Base-by-base conservation (phyloP, 2,888 invertebrate species). In the Cordilura impudica region DNA sequence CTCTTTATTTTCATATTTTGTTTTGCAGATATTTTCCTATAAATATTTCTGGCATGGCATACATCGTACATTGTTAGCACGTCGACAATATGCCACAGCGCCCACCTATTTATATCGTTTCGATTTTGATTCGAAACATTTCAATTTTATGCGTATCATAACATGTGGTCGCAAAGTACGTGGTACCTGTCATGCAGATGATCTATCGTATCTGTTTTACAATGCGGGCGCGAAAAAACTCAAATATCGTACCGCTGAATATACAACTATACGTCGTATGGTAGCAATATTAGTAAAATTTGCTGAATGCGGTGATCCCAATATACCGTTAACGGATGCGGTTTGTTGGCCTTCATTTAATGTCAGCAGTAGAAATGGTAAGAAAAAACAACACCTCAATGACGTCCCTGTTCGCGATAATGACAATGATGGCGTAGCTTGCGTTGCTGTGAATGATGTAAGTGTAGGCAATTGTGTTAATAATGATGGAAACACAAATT, bases 41-140 rank as follows among this genome's bases (percentile, higher is more conserved):
- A 90, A 89, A 85, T 86, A 85, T 43, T 90, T 90, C 71, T 90
- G 89, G 90, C 90, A 89, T 73, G 88, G 87, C 74, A 88, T 90
- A 31, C 89, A 90, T 67, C 84, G 89, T 10, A 88, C 89, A 0
- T 19, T 89, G 45, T 81, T 87, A 12, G 88, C 90, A 6, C 86
- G 89, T 0, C 72, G 84, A 0, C 78, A 86, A 43, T 77, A 88
- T 71, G 83, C 88, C 6, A 81, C 65, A n/a, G 87, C 87, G 0
- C 85, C 88, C 14, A 90, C 90, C 2, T 90, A 85, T 73, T 83
- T 89, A 2, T 90, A 90, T 78, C 87, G 90, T 29, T 90, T 90
- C 70, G 89, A 89, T 74, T 88, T 89, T 75, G 90, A 90, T 81
- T 90, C 90, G 2, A 87, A 88, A 75, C 84, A 88, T 81, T 89